Percentiles rank a stretch among this genome's conserved stretches.
Evolutionary conservation across 2,797 vertebrate species (phyloP).

Genomic region (Pseudochromis fuscus): DNA sequence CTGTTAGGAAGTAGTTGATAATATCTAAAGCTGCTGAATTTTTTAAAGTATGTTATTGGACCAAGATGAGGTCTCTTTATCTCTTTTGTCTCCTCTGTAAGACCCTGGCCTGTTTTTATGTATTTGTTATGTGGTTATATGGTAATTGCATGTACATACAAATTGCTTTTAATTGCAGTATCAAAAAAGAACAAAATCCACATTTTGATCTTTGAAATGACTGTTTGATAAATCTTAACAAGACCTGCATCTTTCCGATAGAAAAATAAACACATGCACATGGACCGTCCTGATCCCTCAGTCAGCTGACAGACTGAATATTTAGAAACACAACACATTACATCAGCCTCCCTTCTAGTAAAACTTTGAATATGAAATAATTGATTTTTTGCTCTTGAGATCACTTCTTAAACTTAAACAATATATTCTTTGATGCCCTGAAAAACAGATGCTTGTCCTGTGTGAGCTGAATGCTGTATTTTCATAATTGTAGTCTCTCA

Average conservation of each 20-base stretch:
- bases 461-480: constrained; percentile 9
- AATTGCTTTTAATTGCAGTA: too few relatives aligned
- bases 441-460: constrained; percentile 40
- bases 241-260: not conserved
- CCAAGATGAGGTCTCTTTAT: too few relatives aligned
- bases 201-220: not conserved
- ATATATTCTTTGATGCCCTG: constrained; percentile 48
- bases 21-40: not conserved
- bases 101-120: not conserved
- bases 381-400: constrained; percentile 20
- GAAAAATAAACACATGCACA: not conserved
- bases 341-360: constrained; percentile 4
- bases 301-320: constrained; percentile 34
- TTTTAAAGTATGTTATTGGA: not conserved
- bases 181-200: too few relatives aligned
- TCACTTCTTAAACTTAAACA: constrained; percentile 17
- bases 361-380: not conserved
- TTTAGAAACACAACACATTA: constrained; percentile 4
- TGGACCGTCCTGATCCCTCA: too few relatives aligned
- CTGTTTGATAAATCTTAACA: not conserved
- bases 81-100: not conserved
- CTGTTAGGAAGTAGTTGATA: constrained; percentile 1
- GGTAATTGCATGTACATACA: too few relatives aligned
- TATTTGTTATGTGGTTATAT: not conserved
- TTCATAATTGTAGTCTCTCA: constrained; percentile 43